phyloP scores from a whole-genome alignment of 2,113 vertebrate species.

The Takifugu flavidus region DNA sequence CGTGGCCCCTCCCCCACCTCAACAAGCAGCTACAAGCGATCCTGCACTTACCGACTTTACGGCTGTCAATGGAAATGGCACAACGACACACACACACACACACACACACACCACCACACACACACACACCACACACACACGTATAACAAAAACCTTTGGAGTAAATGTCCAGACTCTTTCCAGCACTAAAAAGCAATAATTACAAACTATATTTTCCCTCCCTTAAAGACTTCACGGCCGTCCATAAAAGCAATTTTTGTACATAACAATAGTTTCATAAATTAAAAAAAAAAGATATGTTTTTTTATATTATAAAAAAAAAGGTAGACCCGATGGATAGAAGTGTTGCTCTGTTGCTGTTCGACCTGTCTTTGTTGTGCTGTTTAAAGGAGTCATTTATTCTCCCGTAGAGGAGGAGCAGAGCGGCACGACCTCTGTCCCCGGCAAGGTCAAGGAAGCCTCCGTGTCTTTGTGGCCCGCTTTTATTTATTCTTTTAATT shows the following conservation, averaged over 20 bases:
- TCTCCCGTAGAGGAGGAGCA: slow-evolving; percentile 31
- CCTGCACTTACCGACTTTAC: slow-evolving; percentile 68
- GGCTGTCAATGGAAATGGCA: slow-evolving; percentile 63
- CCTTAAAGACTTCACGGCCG: slow-evolving; percentile 51
- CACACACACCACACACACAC: slow-evolving; percentile 44
- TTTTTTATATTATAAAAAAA: slow-evolving; percentile 28
- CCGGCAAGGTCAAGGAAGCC: background rate
- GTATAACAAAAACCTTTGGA: slow-evolving; percentile 44
- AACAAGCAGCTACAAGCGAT: slow-evolving; percentile 70
- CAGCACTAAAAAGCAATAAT: slow-evolving; percentile 81
- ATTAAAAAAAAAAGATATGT: slow-evolving; percentile 54
- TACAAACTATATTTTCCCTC: slow-evolving; percentile 11
- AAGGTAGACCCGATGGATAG: slow-evolving; percentile 65
- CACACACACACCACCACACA: slow-evolving; percentile 25
- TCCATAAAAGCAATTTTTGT: slow-evolving; percentile 67
- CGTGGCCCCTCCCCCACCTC: background rate
- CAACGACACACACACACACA: slow-evolving; percentile 36
- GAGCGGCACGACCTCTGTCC: background rate
- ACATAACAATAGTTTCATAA: slow-evolving; percentile 75
- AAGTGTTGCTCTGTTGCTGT: slow-evolving; percentile 75
- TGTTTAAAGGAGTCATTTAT: slow-evolving; percentile 66
- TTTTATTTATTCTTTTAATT: background rate
- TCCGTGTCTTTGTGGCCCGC: no score
- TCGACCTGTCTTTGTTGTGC: slow-evolving; percentile 75
- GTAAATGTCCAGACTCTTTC: slow-evolving; percentile 57